Evolutionary conservation across 2,888 invertebrate species (phyloP).

Genomic region (Trissonchulus latispiculum): DNA sequence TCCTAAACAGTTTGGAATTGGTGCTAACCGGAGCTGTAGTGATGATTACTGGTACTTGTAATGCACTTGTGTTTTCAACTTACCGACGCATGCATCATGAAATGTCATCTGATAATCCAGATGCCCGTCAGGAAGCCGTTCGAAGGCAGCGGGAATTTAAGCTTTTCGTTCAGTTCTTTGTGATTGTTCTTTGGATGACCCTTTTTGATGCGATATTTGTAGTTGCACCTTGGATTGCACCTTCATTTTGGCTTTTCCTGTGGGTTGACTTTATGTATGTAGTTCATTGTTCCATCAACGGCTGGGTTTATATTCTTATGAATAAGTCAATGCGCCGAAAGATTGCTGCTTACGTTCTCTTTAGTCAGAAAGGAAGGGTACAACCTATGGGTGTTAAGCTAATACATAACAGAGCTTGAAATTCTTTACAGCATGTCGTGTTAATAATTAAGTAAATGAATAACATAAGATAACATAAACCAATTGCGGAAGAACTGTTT

Average conservation of each 20-base stretch:
- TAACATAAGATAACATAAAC: no score
- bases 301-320: not conserved
- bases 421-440: no score
- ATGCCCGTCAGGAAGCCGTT: not conserved
- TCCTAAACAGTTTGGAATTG: not conserved
- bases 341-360: no score
- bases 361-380: no score
- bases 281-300: not conserved
- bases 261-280: not conserved
- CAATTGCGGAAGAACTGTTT: no score
- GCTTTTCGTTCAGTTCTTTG: not conserved
- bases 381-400: no score
- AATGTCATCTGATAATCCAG: not conserved
- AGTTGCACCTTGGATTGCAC: not conserved
- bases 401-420: no score
- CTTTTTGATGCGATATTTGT: not conserved
- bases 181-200: not conserved
- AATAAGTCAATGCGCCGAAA: not conserved
- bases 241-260: not conserved
- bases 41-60: not conserved
- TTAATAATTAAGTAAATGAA: no score
- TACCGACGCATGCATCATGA: not conserved
- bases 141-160: not conserved
- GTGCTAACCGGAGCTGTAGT: not conserved
- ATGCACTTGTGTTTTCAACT: not conserved